These are phyloP conservation scores for Copidosoma floridanum DNA, from an alignment of 1,140 invertebrate genomes.

Conservation along the genomic window DNA sequence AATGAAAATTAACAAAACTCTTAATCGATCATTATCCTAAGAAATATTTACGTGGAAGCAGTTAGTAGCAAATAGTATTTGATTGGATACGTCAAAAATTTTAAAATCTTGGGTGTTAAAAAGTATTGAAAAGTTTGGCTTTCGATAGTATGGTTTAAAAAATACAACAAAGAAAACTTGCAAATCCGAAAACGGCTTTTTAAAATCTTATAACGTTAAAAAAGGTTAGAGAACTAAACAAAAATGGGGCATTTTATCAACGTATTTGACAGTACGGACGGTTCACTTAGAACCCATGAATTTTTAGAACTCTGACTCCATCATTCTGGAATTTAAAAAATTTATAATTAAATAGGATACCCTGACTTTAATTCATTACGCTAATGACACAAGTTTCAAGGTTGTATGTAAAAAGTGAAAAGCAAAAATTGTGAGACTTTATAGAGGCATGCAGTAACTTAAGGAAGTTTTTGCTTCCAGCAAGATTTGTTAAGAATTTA, in stretches of 20 bases:
- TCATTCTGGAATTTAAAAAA: not conserved
- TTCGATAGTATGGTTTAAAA: not conserved
- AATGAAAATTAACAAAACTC: too few species aligned
- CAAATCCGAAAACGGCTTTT: not conserved
- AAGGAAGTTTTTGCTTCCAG: too few species aligned
- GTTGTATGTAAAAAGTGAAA: too few species aligned
- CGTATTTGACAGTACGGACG: too few species aligned
- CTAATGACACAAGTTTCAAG: not conserved
- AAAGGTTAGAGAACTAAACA: too few species aligned
- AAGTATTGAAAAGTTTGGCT: not conserved
- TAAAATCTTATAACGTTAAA: too few species aligned
- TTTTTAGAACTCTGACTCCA: not conserved
- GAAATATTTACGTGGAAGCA: not conserved
- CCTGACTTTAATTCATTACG: not conserved
- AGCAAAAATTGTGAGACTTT: too few species aligned
- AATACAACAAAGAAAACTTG: not conserved
- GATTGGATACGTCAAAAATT: constrained; percentile 29
- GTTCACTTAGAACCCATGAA: not conserved
- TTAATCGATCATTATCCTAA: not conserved
- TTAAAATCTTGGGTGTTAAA: constrained; percentile 23
- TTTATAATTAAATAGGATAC: not conserved
- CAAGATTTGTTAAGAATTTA: not conserved
- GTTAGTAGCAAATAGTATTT: constrained; percentile 27
- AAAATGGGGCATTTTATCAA: too few species aligned
- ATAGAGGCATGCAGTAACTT: too few species aligned